Evolutionary conservation across 2,888 invertebrate species (phyloP), one percentile per base, ranked within the genome.

Genomic region (Drosophila differens): DNA sequence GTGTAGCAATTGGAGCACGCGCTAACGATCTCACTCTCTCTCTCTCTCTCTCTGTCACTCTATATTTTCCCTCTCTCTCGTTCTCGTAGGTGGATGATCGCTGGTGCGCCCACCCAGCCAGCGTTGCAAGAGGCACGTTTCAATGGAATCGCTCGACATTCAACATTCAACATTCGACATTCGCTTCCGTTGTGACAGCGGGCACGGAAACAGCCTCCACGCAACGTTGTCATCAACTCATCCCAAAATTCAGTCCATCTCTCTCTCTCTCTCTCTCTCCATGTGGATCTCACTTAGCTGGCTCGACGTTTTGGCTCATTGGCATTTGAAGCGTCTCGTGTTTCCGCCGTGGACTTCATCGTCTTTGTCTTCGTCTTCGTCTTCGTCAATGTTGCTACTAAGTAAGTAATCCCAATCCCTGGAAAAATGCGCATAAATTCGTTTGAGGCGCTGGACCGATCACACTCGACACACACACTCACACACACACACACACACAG

Each of bases 321-420:
- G 89, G 79, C 77, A 85, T 75, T 85, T 78, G 70, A 83, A 86
- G 76, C 79, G 86, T 89, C 82, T 89, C 89, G 86, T 89, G 73
- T 86, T 83, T 90, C 89, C 86, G 77, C 70, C 57, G n/a, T n/a
- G 19, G 39, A 28, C 28, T 30, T 39, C 57, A 54, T 33, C 53
- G 33, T 35, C 22, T 35, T 54, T 22, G 52, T 41, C 37, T 44
- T 57, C 25, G 54, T 41, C 37, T 44, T 57, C 25, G 54, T 41
- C 32, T 44, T 58, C 28, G 54, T 57, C 59, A 76, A 83, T 67
- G 77, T 55, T 70, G 72, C 79, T 71, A 64, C 85, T 85, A 84
- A 89, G 89, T 85, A 85, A 85, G 79, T 88, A 86, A 86, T 90
- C 89, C 79, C 75, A 74, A 80, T 84, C 76, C 89, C 79, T 67